Evolutionary conservation across 1,140 invertebrate species (phyloP).

Genomic region (Drosophila ogumai): DNA sequence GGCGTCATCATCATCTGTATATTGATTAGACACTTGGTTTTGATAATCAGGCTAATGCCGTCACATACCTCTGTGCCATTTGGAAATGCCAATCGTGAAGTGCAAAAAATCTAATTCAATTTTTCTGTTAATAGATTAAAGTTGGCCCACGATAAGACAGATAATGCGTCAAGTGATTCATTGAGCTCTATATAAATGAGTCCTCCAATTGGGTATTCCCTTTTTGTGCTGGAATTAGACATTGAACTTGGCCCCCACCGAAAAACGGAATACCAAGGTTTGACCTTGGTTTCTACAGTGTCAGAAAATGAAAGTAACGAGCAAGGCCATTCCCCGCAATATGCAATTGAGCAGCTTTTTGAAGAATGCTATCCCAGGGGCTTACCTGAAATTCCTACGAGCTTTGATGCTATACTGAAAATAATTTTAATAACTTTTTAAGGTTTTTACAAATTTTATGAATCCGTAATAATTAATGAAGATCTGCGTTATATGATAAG

Average conservation of each 20-base stretch:
- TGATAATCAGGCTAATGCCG: slow-evolving; percentile 11
- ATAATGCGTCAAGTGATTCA: slow-evolving; percentile 38
- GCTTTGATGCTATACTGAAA: slow-evolving; percentile 2
- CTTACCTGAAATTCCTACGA: slow-evolving; percentile 31
- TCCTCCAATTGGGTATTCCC: slow-evolving; percentile 28
- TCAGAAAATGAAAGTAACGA: not conserved
- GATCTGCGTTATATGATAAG: too few relatives aligned
- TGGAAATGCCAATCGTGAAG: slow-evolving; percentile 13
- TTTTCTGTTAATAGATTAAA: slow-evolving; percentile 14
- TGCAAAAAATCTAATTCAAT: slow-evolving; percentile 32
- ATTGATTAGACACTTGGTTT: slow-evolving; percentile 20
- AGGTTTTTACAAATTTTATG: not conserved
- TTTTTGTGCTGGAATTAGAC: slow-evolving; percentile 18
- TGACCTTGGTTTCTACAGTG: slow-evolving; percentile 35
- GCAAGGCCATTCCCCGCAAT: slow-evolving; percentile 6
- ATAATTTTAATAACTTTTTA: not conserved
- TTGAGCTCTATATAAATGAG: slow-evolving; percentile 1
- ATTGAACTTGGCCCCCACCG: slow-evolving; percentile 29
- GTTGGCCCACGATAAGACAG: slow-evolving; percentile 2
- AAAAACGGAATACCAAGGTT: not conserved
- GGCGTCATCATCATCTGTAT: slow-evolving; percentile 41
- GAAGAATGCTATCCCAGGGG: slow-evolving; percentile 23
- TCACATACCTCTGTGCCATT: slow-evolving; percentile 20
- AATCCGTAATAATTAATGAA: not conserved
- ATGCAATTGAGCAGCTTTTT: slow-evolving; percentile 31